Evolutionary conservation across 2,888 invertebrate species (phyloP), one percentile per base, ranked within the genome.

Genomic region (Cremastinae sp.): DNA sequence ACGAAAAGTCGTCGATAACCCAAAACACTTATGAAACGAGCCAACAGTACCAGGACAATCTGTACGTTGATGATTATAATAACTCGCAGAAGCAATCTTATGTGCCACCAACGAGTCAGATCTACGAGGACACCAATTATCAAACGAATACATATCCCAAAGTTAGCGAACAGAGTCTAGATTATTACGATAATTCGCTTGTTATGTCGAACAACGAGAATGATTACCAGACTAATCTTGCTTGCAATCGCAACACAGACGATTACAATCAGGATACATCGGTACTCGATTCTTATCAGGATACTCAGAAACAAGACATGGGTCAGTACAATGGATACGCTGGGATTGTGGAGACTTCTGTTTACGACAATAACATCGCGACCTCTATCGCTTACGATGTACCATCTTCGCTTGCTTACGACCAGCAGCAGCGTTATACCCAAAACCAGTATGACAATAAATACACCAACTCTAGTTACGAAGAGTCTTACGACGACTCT

Each of bases 141-240:
- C 79, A 78, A 56, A 73, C 78, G 39, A 82, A 78, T 79, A 85
- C 85, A 82, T 87, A 87, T 86, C 83, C 86, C 49, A 83, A 83
- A 72, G 80, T 79, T 66, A 84, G 80, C 58, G 79, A 86, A 65
- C 79, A 84, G 62, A 55, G 43, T 22, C 81, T 83, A 68, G 84
- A 83, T 69, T 83, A 84, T 70, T 85, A 84, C 58, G 81, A 76
- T 12, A 78, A 79, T 64, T 37, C 69, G 14, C 47, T 45, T 16
- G 64, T 74, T n/a, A 79, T 80, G 68, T 73, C 81, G 18, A 81
- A 83, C 45, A 22, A 61, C 56, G 82, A 86, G 0, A 82, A 84
- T 14, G 86, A 83, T 76, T 87, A 86, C 74, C 82, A 82, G 14
- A 76, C 73, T 8, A 78, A 81, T 16, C 62, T 79, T 49, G 77